These are phyloP conservation scores for Eospalax fontanierii DNA, from an alignment of 2,797 vertebrate genomes.

Conservation along the genomic window DNA sequence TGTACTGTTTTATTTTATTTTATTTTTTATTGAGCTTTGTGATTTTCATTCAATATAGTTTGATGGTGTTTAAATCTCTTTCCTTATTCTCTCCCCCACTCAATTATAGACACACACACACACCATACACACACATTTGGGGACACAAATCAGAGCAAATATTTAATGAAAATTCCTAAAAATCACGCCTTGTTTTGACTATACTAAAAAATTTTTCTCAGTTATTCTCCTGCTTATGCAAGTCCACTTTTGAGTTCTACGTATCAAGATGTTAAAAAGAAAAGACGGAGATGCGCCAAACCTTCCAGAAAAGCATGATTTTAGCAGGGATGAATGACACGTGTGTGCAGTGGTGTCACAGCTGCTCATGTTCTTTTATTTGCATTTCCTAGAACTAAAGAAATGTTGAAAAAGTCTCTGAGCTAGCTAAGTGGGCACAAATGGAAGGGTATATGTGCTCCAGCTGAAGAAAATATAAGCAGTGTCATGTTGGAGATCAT, in stretches of 20 bases:
- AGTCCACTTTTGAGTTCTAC: background rate
- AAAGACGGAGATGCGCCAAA: background rate
- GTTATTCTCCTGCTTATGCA: background rate
- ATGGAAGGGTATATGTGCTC: slow-evolving; percentile 74
- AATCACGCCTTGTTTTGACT: background rate
- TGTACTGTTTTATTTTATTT: too few relatives aligned
- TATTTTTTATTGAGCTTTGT: too few relatives aligned
- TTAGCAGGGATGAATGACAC: slow-evolving; percentile 66
- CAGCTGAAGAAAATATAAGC: slow-evolving; percentile 77
- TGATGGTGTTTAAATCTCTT: too few relatives aligned
- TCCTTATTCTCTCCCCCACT: too few relatives aligned
- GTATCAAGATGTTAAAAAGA: background rate
- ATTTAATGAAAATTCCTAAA: background rate
- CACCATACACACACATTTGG: too few relatives aligned
- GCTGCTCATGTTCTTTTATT: slow-evolving; percentile 77
- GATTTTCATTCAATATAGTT: too few relatives aligned
- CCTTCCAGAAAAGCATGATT: slow-evolving; percentile 17
- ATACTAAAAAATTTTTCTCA: background rate
- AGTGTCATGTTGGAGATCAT: slow-evolving; percentile 63
- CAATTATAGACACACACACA: too few relatives aligned
- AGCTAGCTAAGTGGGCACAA: slow-evolving; percentile 65
- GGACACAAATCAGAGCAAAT: too few relatives aligned
- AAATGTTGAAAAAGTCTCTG: slow-evolving; percentile 70
- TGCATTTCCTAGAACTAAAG: slow-evolving; percentile 78
- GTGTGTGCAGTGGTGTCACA: slow-evolving; percentile 75